Evolutionary conservation across 2,113 vertebrate genomes (phyloP), one percentile per base, ranked within the genome.

Genomic region (Chlorodrepanis virens): DNA sequence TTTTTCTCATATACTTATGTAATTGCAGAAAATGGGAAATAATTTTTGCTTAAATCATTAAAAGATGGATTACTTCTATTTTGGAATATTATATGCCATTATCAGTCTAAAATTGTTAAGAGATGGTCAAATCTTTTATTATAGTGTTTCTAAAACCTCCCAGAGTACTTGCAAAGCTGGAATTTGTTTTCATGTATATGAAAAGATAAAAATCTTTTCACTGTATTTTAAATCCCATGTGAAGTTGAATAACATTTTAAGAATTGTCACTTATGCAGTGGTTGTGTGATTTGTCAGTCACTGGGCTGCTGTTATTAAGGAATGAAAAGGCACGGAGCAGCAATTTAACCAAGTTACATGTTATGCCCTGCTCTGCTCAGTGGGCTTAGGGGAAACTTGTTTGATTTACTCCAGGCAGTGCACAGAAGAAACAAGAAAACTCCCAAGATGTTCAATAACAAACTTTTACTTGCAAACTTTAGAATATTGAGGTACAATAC

Each of bases 361-460:
- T 37, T 59, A 25, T 19, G 31, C 8, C 25, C 27, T 52, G 27
- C 37, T 44, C 45, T 27, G 31, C 22, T 28, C 0, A 0, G 37
- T 0, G 0, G 18, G 54, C 24, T 69, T 33, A 45, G 22, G 45
- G 33, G 33, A 28, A 45, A 17, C 9, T 18, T 52, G 14, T 19
- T 45, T 60, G 39, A 39, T 53, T 53, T 69, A 53, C 45, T 53
- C 22, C 1, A 1, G 37, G 27, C 18, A 68, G 11, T 28, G 27
- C 1, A 0, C 37, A 23, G 39, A 37, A 53, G 18, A 53, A 87
- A 69, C 18, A 60, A 53, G 37, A 53, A 52, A 69, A 53, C 39
- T 39, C 5, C 5, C 11, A 45, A 27, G 22, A 37, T 52, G 11
- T 13, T 78, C 39, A 52, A 8, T 52, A 27, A 44, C 33, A 53